Percentiles rank a stretch among this genome's conserved stretches.
phyloP scores from a whole-genome alignment of 2,113 vertebrate species.

The Cyanoliseus patagonus region DNA sequence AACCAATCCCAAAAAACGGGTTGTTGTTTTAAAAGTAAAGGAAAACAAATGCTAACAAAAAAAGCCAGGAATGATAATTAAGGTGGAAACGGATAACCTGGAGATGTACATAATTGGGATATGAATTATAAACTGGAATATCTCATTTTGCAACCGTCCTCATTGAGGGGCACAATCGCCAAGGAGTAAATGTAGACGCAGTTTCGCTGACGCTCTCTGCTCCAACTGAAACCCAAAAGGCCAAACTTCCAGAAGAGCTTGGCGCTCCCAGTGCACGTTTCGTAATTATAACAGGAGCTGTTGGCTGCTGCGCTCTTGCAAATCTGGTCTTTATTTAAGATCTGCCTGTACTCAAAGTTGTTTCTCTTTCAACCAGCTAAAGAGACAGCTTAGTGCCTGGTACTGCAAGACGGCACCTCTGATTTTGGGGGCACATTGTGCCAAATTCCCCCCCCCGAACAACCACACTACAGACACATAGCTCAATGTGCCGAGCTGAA shows the following conservation, averaged over 20 bases:
- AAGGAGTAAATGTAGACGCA: background rate
- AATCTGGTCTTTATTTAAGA: constrained; percentile 57
- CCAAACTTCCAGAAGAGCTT: constrained; percentile 1
- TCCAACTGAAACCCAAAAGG: background rate
- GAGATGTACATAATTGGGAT: background rate
- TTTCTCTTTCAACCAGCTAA: background rate
- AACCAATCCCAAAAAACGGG: background rate
- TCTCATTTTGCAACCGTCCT: background rate
- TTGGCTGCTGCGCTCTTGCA: background rate
- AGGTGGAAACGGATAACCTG: background rate
- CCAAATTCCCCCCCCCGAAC: background rate
- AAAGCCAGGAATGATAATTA: background rate
- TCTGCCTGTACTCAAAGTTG: background rate
- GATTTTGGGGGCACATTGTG: fast-evolving
- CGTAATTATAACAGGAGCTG: constrained; percentile 26
- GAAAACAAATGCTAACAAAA: background rate
- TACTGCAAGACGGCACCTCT: background rate
- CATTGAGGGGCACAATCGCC: background rate
- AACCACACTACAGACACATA: fast-evolving
- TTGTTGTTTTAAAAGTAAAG: background rate
- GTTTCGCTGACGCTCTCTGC: background rate
- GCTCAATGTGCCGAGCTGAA: fast-evolving
- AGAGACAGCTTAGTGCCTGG: background rate
- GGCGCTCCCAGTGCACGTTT: background rate
- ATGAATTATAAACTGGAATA: background rate